A percentile compares a stretch with the other conserved stretches of the same genome.
Evolutionary conservation across 2,113 vertebrate species (phyloP).

Genomic region (Caracal caracal): DNA sequence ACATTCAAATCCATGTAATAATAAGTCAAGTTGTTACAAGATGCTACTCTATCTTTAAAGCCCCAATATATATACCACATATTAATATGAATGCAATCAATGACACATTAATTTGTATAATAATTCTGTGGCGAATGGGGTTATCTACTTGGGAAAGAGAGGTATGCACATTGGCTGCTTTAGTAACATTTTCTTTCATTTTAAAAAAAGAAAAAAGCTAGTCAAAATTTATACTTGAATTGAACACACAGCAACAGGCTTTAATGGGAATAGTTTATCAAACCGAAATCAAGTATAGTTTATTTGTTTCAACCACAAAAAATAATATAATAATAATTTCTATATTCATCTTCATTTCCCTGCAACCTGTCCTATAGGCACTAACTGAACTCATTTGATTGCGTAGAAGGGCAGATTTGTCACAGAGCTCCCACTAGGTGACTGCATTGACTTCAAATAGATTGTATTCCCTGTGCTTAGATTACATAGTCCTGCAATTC

Average conservation of each 20-base stretch:
- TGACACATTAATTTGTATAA: constrained; percentile 26
- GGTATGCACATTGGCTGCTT: not conserved
- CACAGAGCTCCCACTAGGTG: constrained; percentile 40
- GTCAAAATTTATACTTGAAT: not conserved
- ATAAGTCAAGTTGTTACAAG: not conserved
- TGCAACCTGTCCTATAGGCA: constrained; percentile 51
- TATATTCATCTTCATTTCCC: constrained; percentile 49
- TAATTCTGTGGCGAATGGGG: not conserved
- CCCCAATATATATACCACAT: not conserved
- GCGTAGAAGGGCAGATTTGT: constrained; percentile 64
- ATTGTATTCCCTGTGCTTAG: constrained; percentile 56
- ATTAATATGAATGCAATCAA: not conserved
- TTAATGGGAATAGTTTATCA: not conserved
- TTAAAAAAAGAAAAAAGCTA: not conserved
- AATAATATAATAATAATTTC: constrained; percentile 27
- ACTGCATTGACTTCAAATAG: constrained; percentile 61
- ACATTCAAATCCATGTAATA: not conserved
- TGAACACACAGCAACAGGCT: not conserved
- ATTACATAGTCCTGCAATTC: constrained; percentile 53
- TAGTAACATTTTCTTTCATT: not conserved
- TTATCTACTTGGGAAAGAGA: not conserved
- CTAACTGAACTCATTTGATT: constrained; percentile 32
- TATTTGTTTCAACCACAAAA: constrained; percentile 24
- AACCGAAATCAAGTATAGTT: not conserved
- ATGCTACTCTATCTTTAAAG: not conserved